Evolutionary conservation across 2,797 vertebrate species (phyloP).

Genomic region (Myripristis jacobus): DNA sequence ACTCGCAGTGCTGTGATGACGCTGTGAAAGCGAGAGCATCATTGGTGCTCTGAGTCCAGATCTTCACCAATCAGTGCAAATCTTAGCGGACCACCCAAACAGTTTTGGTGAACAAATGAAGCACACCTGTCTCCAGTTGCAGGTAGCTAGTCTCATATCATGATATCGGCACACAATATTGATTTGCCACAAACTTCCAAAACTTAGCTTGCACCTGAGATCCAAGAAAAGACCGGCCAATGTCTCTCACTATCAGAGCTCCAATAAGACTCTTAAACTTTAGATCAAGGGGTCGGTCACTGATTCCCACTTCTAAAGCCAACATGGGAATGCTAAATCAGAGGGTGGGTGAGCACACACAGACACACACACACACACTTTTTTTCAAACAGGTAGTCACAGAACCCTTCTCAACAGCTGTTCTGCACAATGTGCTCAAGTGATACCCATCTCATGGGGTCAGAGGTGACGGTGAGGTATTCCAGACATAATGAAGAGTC

Average conservation of each 20-base stretch:
- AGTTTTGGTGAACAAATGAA: no score
- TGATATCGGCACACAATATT: no score
- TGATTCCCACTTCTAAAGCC: slow-evolving; percentile 43
- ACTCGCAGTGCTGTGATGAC: no score
- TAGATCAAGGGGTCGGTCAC: slow-evolving; percentile 37
- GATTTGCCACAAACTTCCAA: neutral
- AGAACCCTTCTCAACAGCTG: slow-evolving; percentile 52
- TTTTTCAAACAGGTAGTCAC: slow-evolving; percentile 18
- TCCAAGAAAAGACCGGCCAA: neutral
- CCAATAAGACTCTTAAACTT: slow-evolving; percentile 8
- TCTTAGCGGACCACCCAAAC: no score
- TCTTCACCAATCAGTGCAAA: no score
- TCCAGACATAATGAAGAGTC: slow-evolving; percentile 41
- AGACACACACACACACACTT: neutral
- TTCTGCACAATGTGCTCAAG: slow-evolving; percentile 35
- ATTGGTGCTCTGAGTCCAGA: no score
- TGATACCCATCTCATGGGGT: slow-evolving; percentile 42
- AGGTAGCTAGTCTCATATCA: no score
- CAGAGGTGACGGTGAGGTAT: slow-evolving; percentile 53
- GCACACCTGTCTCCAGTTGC: no score
- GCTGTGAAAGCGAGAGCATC: no score
- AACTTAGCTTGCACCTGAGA: slow-evolving; percentile 7
- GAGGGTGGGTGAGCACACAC: neutral
- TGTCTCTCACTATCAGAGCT: neutral
- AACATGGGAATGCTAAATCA: neutral